Percentiles rank a stretch among this genome's conserved stretches.
Evolutionary conservation across 2,797 vertebrate genomes (phyloP).

Genomic region (Myotis daubentonii): DNA sequence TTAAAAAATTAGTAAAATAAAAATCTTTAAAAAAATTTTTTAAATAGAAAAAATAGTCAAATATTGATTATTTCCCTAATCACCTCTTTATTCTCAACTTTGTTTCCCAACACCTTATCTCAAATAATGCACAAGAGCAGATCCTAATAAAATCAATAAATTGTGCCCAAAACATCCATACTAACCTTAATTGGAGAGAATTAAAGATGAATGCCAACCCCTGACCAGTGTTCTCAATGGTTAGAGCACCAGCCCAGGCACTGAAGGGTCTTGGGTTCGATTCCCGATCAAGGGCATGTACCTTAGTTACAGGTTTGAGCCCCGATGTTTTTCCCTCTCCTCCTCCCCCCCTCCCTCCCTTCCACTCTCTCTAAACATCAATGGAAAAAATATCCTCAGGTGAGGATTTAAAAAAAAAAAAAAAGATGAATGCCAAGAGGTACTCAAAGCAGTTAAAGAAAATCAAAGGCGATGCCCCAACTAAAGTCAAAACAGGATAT

Average conservation of each 20-base stretch:
- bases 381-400: too few species aligned
- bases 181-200: conserved; percentile 6
- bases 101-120: neutral
- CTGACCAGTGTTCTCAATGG: too few species aligned
- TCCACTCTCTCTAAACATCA: too few species aligned
- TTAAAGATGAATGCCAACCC: conserved; percentile 52
- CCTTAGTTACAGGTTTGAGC: too few species aligned
- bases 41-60: neutral
- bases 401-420: neutral
- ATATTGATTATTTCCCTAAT: neutral
- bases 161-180: conserved; percentile 26
- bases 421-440: conserved; percentile 53
- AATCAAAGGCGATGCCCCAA: conserved; percentile 42
- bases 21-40: neutral
- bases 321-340: too few species aligned
- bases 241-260: too few species aligned
- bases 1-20: neutral
- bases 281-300: too few species aligned
- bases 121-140: conserved; percentile 31
- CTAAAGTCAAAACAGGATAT: conserved; percentile 66
- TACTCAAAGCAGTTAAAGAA: conserved; percentile 57
- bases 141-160: conserved; percentile 28
- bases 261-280: too few species aligned
- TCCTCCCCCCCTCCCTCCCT: too few species aligned
- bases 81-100: conserved; percentile 32